Conservation (phyloP, 1,140 invertebrate genomes). For the Zeugodacus cucurbitae region DNA sequence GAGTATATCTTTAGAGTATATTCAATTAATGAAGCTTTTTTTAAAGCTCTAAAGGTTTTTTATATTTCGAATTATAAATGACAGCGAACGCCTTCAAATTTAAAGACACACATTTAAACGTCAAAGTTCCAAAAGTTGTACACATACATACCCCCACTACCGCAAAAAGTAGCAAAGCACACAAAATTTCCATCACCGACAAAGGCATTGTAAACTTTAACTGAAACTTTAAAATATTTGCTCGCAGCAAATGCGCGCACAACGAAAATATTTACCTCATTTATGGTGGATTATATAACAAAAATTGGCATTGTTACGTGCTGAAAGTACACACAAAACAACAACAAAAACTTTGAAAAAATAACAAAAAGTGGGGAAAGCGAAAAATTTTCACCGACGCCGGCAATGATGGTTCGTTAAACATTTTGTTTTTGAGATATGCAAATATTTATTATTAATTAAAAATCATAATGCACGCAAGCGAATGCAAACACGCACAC, state of each 20-base stretch:
- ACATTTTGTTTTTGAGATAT: background rate
- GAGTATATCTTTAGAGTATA: too few species aligned
- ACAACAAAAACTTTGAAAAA: background rate
- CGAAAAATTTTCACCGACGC: background rate
- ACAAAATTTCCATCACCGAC: too few species aligned
- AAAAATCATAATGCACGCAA: conserved; percentile 35
- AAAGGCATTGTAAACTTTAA: background rate
- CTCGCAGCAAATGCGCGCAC: background rate
- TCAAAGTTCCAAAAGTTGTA: too few species aligned
- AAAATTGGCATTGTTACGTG: background rate
- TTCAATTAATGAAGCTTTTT: too few species aligned
- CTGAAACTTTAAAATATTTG: background rate
- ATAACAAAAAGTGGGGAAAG: background rate
- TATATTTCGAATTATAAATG: too few species aligned
- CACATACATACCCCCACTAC: too few species aligned
- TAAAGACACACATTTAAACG: too few species aligned
- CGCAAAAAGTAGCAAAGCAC: too few species aligned
- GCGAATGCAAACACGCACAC: conserved; percentile 28
- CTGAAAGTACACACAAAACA: background rate
- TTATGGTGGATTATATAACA: background rate
- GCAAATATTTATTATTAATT: conserved; percentile 39
- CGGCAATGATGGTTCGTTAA: background rate
- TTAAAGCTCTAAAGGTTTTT: too few species aligned
- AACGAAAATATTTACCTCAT: conserved; percentile 17
- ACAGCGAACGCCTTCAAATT: too few species aligned